Percentiles rank a stretch among this genome's conserved stretches.
Conservation (phyloP, 2,113 vertebrate genomes). For the Corythaeola cristata region DNA sequence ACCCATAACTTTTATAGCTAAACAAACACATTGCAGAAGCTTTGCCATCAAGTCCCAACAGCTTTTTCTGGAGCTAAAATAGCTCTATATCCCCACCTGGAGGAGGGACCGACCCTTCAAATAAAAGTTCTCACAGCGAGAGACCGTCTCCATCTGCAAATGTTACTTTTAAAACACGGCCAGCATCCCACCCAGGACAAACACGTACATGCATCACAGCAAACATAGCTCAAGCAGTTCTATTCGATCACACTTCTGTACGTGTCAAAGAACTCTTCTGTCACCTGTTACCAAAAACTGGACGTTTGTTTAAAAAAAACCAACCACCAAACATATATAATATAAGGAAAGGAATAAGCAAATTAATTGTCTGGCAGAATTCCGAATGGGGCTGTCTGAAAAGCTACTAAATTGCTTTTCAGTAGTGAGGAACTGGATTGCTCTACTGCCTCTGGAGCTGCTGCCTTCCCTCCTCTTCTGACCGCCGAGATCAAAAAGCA, state of each 20-base stretch:
- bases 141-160: neutral
- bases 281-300: neutral
- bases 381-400: neutral
- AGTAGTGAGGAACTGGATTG: neutral
- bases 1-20: neutral
- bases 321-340: too few species aligned
- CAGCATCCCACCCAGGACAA: neutral
- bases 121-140: neutral
- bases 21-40: neutral
- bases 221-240: neutral
- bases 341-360: neutral
- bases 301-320: neutral
- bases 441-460: neutral
- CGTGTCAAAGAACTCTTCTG: neutral
- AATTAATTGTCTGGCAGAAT: neutral
- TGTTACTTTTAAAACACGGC: neutral
- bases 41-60: neutral
- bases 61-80: neutral
- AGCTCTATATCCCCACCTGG: constrained; percentile 51
- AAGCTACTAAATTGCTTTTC: neutral
- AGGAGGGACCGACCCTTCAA: neutral
- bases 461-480: neutral
- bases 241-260: neutral
- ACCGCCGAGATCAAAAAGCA: neutral
- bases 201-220: neutral